Evolutionary conservation across 1,140 invertebrate genomes (phyloP).

Genomic region (Drosophila littoralis): DNA sequence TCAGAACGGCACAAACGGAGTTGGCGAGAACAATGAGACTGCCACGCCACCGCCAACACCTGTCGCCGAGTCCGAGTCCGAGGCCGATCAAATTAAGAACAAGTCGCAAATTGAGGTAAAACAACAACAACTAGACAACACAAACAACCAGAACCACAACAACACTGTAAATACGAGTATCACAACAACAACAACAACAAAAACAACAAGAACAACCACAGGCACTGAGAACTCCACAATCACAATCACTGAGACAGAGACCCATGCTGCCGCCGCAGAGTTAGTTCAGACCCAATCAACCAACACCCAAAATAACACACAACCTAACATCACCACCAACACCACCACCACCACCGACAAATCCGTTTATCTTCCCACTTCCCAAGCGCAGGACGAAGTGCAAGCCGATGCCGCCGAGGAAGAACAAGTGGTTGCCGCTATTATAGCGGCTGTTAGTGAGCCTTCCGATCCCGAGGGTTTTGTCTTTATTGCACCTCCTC

Average conservation of each 20-base stretch:
- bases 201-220: constrained; percentile 20
- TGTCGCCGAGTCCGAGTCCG: constrained; percentile 51
- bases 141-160: constrained; percentile 33
- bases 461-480: constrained; percentile 59
- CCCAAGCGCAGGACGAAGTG: constrained; percentile 56
- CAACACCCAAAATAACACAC: constrained; percentile 60
- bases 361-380: constrained; percentile 45
- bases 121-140: constrained; percentile 58
- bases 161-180: constrained; percentile 76
- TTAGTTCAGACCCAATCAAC: constrained; percentile 76
- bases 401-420: constrained; percentile 48
- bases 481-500: constrained; percentile 51
- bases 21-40: constrained; percentile 42
- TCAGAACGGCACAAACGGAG: constrained; percentile 76
- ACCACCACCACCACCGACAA: constrained; percentile 30
- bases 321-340: constrained; percentile 43
- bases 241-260: constrained; percentile 58
- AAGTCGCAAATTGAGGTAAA: constrained; percentile 84
- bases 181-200: constrained; percentile 58
- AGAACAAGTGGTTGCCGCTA: constrained; percentile 73
- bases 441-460: constrained; percentile 70
- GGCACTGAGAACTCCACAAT: constrained; percentile 11
- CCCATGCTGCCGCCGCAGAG: constrained; percentile 74
- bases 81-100: constrained; percentile 71
- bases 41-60: constrained; percentile 74